Base-by-base conservation (phyloP, 2,888 invertebrate species). In the Ormyrus nitidulus region DNA sequence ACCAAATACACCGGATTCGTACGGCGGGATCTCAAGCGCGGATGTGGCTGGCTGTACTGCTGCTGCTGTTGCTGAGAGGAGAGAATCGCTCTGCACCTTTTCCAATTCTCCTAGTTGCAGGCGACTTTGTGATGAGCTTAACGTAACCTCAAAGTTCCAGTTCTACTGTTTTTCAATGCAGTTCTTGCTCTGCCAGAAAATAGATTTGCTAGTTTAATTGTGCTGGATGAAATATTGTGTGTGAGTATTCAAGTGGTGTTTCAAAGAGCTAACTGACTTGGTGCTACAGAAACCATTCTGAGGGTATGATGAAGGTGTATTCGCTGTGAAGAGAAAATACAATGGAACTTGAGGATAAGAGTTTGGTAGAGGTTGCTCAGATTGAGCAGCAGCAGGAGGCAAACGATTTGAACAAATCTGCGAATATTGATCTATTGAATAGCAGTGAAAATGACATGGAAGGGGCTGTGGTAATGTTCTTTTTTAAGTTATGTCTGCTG, bases 381-480 rank as follows among this genome's bases (percentile, higher is more conserved):
- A 19, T 53, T 44, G 75, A 72, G 8, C 75, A 71, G 19, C 58
- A 71, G 13, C 53, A 48, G 6, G 19, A 34, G 5, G 9, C 56
- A 0, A 44, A 62, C 2, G 62, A 46, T 51, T 53, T 81, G 46
- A 34, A 66, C 6, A 71, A 48, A 19, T 76, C 78, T 10, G 6
- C 3, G 53, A 66, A 56, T 34, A 70, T 69, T 13, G 65, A 79
- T 61, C 51, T 70, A 6, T 48, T 79, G 49, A 74, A n/a, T 9
- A 8, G 65, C 6, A 65, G 76, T 10, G 77, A 73, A 10, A 75
- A 59, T 59, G 53, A 70, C n/a, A 69, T 81, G 58, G 66, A 79
- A 54, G 73, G 73, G 9, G 53, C 79, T 73, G 79, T 81, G 81
- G 81, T 81, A 79, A 81, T 51, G n/a, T 5, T 0, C 62, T 49